These are phyloP conservation scores for Hydrozoanthus gracilis DNA, from an alignment of 92 coral and sea anemone species.

Conservation along the genomic window DNA sequence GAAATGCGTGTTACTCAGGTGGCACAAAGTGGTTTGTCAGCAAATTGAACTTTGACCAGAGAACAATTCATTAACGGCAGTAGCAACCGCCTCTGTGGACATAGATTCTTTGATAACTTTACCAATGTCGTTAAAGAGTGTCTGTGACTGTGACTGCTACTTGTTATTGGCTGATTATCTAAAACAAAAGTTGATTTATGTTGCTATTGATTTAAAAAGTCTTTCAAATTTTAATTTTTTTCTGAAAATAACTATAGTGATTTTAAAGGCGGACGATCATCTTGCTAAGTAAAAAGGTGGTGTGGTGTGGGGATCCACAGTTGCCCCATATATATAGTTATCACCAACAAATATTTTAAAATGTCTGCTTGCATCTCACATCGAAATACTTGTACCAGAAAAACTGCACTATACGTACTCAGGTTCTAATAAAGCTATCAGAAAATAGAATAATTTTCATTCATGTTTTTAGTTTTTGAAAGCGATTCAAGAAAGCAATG, in stretches of 20 bases:
- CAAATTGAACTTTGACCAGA: constrained; percentile 30
- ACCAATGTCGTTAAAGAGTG: constrained; percentile 26
- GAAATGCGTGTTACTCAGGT: constrained; percentile 27
- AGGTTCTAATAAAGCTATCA: neutral
- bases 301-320: neutral
- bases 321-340: constrained; percentile 1
- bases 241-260: neutral
- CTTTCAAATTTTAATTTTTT: neutral
- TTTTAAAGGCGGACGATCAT: constrained; percentile 7
- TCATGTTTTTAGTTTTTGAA: neutral
- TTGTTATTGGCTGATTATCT: constrained; percentile 22
- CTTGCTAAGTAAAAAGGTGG: constrained; percentile 1
- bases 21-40: constrained; percentile 35
- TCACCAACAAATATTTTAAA: constrained; percentile 7
- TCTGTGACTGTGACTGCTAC: constrained; percentile 25
- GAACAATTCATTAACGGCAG: constrained; percentile 29
- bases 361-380: too few relatives aligned
- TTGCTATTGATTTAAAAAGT: constrained; percentile 14
- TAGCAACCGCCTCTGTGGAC: constrained; percentile 33
- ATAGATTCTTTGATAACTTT: constrained; percentile 26
- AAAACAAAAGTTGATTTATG: constrained; percentile 16
- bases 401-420: constrained; percentile 13
- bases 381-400: neutral
- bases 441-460: constrained; percentile 16
- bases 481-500: constrained; percentile 9